These are phyloP conservation scores for Cataglyphis cursor DNA, from an alignment of 2,888 invertebrate species.

Conservation along the genomic window DNA sequence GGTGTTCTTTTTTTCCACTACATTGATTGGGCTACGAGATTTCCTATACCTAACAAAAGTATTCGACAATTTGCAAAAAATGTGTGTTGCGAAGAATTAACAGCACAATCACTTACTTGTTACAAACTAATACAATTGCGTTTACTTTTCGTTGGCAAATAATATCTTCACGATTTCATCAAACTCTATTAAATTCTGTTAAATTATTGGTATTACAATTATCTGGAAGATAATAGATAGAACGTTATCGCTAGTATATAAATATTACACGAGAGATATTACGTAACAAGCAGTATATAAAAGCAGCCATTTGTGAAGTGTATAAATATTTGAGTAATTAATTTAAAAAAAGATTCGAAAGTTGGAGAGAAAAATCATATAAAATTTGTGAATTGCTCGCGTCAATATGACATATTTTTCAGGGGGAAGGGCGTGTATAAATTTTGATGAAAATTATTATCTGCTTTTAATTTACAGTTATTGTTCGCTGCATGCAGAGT, in stretches of 20 bases:
- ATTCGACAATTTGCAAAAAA: slow-evolving; percentile 36
- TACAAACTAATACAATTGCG: slow-evolving; percentile 49
- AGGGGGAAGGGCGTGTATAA: slow-evolving; percentile 15
- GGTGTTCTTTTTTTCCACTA: slow-evolving; percentile 30
- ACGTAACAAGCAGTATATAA: slow-evolving; percentile 27
- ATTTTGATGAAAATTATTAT: slow-evolving; percentile 34
- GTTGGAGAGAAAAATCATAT: neutral
- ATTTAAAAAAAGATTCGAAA: neutral
- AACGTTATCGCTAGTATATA: slow-evolving; percentile 34
- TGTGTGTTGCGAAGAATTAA: slow-evolving; percentile 38
- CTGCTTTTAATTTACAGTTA: slow-evolving; percentile 2
- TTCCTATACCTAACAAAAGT: slow-evolving; percentile 44
- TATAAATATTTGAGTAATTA: slow-evolving; percentile 36
- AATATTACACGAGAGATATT: slow-evolving; percentile 1
- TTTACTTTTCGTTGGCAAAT: slow-evolving; percentile 54
- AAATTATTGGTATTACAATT: slow-evolving; percentile 51
- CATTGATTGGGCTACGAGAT: slow-evolving; percentile 45
- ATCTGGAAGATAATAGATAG: slow-evolving; percentile 48
- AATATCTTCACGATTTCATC: slow-evolving; percentile 43
- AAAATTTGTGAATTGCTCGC: neutral
- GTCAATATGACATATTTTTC: slow-evolving; percentile 17
- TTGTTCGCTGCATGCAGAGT: slow-evolving; percentile 27
- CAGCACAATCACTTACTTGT: slow-evolving; percentile 50
- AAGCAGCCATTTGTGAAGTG: slow-evolving; percentile 26
- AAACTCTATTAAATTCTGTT: slow-evolving; percentile 45